A percentile compares a stretch with the other conserved stretches of the same genome.
Conservation (phyloP, 2,888 invertebrate species). For the Epicampocera succincta region DNA sequence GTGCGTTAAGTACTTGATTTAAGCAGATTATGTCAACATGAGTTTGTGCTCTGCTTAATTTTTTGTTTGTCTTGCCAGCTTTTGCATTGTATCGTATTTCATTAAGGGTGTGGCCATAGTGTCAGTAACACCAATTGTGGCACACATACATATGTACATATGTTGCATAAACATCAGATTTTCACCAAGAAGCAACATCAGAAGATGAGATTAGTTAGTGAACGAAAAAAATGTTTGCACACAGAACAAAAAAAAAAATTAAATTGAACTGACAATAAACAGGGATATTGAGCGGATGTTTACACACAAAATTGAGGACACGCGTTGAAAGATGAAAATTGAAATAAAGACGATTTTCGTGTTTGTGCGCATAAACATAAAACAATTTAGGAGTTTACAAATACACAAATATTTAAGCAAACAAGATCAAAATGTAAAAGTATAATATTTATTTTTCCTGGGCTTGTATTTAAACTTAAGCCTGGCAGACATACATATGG, state of each 20-base stretch:
- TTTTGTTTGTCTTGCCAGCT: slow-evolving; percentile 21
- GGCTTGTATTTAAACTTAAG: slow-evolving; percentile 3
- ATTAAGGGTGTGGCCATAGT: slow-evolving; percentile 62
- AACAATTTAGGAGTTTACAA: background rate
- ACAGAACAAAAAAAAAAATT: slow-evolving; percentile 48
- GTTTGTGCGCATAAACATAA: background rate
- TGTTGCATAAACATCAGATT: slow-evolving; percentile 61
- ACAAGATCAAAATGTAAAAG: no score
- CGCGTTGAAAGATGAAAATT: slow-evolving; percentile 62
- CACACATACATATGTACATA: slow-evolving; percentile 54
- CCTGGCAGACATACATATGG: background rate
- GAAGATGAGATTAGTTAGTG: slow-evolving; percentile 6
- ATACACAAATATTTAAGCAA: background rate
- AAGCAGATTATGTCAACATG: slow-evolving; percentile 67
- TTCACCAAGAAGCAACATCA: slow-evolving; percentile 38
- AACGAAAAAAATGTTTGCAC: slow-evolving; percentile 9
- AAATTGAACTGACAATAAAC: slow-evolving; percentile 63
- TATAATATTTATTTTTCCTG: background rate
- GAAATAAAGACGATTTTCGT: slow-evolving; percentile 38
- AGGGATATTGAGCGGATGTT: slow-evolving; percentile 67
- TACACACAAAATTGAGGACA: slow-evolving; percentile 68
- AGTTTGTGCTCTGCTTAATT: slow-evolving; percentile 43
- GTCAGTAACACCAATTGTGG: slow-evolving; percentile 64
- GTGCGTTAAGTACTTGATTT: slow-evolving; percentile 66
- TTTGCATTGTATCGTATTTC: slow-evolving; percentile 59